phyloP scores from a whole-genome alignment of 2,797 vertebrate genomes.

The Thaleichthys pacificus region DNA sequence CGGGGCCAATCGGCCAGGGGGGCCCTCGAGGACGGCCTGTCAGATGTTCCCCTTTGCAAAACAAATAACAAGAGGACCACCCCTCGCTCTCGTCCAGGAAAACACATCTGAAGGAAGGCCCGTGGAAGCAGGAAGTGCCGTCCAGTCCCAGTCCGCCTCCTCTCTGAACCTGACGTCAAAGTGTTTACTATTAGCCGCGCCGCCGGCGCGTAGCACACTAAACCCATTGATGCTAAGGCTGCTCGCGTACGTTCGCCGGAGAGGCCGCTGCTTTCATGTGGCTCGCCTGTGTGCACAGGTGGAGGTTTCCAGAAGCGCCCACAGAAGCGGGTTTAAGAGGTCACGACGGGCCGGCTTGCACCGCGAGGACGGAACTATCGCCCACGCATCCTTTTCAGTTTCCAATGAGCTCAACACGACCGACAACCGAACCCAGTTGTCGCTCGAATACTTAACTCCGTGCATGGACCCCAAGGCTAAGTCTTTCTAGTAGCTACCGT shows the following conservation, averaged over 20 bases:
- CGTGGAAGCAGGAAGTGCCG: not conserved
- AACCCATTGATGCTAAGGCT: slow-evolving; percentile 41
- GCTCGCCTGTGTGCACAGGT: slow-evolving; percentile 50
- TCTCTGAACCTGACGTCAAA: not conserved
- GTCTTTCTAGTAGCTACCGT: not conserved
- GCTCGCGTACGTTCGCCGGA: slow-evolving; percentile 36
- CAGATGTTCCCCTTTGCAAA: slow-evolving; percentile 20
- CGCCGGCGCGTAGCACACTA: slow-evolving; percentile 47
- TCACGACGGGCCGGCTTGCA: slow-evolving; percentile 20
- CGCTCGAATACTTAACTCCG: not conserved
- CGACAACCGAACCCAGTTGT: not conserved
- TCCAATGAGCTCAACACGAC: not conserved
- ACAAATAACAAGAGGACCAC: slow-evolving; percentile 17
- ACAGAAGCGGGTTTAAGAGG: slow-evolving; percentile 34
- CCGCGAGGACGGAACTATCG: no score
- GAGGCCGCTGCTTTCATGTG: slow-evolving; percentile 44
- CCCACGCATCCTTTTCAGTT: not conserved
- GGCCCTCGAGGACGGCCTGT: slow-evolving; percentile 18
- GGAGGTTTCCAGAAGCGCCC: slow-evolving; percentile 34
- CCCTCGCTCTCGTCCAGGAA: slow-evolving; percentile 11
- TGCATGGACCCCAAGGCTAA: not conserved
- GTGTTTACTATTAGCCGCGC: slow-evolving; percentile 25
- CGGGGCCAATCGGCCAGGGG: slow-evolving; percentile 34
- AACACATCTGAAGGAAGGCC: not conserved
- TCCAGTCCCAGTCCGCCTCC: not conserved